Percentiles rank a stretch among this genome's conserved stretches.
Evolutionary conservation across 2,888 invertebrate species (phyloP).

Genomic region (Gasteruption jaculator): DNA sequence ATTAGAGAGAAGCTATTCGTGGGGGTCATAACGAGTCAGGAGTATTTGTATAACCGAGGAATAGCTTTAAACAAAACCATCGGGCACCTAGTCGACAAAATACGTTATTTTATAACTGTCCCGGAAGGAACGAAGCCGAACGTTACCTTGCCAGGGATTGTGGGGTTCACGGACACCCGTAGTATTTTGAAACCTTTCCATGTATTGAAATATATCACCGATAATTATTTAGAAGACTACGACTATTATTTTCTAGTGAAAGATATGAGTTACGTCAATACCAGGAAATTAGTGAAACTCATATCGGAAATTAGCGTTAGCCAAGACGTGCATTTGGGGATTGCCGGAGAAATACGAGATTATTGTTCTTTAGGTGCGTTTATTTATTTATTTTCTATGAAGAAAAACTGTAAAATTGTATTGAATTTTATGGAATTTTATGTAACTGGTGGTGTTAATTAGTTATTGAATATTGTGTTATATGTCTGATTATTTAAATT

Average conservation of each 20-base stretch:
- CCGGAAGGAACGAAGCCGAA: conserved; percentile 54
- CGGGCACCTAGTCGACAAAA: conserved; percentile 77
- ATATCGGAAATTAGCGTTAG: conserved; percentile 77
- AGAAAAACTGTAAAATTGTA: conserved; percentile 1
- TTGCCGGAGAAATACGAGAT: conserved; percentile 57
- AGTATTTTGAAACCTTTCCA: conserved; percentile 79
- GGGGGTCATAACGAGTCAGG: conserved; percentile 76
- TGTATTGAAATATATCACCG: conserved; percentile 82
- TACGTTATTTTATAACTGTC: conserved; percentile 71
- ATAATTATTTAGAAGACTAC: conserved; percentile 84
- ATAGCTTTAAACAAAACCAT: conserved; percentile 85
- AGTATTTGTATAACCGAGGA: conserved; percentile 68
- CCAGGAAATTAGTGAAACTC: conserved; percentile 67
- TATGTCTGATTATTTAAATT: neutral
- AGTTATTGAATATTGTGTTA: neutral
- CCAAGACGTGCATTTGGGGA: conserved; percentile 81
- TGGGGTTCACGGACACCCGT: conserved; percentile 80
- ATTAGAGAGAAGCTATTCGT: conserved; percentile 86
- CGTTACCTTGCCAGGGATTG: conserved; percentile 65
- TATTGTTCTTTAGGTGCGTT: conserved; percentile 65
- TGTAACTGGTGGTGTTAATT: too few species aligned
- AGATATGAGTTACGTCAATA: conserved; percentile 82
- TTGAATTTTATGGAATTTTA: conserved; percentile 12
- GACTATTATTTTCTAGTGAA: conserved; percentile 89
- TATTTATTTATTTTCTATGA: neutral